Base-by-base conservation (phyloP, 2,888 invertebrate species). In the Arrhopalites spinosus region DNA sequence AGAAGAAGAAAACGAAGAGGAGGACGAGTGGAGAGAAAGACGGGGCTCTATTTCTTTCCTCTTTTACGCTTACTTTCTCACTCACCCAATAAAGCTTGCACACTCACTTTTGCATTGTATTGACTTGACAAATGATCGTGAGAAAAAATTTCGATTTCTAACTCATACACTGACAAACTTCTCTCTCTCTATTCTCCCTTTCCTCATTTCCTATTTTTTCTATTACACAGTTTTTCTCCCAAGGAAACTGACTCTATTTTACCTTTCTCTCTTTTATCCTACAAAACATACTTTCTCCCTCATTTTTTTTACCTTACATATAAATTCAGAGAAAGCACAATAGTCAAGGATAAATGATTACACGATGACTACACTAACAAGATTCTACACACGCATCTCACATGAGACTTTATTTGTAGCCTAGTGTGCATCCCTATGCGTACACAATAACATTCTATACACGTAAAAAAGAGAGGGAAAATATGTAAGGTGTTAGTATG, bases 111-210 rank as follows among this genome's bases (percentile, higher is more conserved):
- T 63, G 63, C 63, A 17, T 63, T 63, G 30, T 63, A 63, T 63
- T 29, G 30, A 17, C 63, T 29, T 63, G 63, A 63, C 63, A 63
- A 63, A 63, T 63, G 63, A 63, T 29, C 30, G 63, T 63, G 63
- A 63, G 63, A 63, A 63, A 63, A 29, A 63, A 63, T 63, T 63
- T 63, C 63, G 63, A 63, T 63, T 63, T 63, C 29, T 27, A 63
- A 29, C 29, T 29, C 63, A 30, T 63, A 63, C 63, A 29, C 63
- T 63, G 59, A 23, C 59, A 59, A 59, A 59, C 23, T 25, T 59
- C 25, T 59, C 25, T 59, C 23, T 56, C n/a, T 56, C 56, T n/a
- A n/a, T n/a, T n/a, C n/a, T n/a, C 25, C 25, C 2, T 29, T 15
- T 27, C 2, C 63, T 27, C 63, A 1, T 63, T 29, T 29, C 63